Base-by-base conservation (phyloP, 2,888 invertebrate genomes). In the Drosophila heteroneura region DNA sequence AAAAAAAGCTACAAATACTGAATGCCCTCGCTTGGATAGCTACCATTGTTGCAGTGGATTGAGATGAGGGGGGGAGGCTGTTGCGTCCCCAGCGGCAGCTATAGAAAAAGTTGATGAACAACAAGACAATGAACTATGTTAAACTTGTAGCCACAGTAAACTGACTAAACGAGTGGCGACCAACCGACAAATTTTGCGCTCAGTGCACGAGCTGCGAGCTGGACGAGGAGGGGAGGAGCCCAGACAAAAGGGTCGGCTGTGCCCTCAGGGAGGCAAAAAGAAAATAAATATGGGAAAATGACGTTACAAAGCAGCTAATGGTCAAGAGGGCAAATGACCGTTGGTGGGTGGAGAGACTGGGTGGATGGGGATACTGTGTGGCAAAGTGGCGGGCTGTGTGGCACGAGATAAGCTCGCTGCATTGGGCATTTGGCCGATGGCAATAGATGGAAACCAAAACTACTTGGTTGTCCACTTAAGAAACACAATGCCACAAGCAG, bases 41-140 rank as follows among this genome's bases (percentile, higher is more conserved):
- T 47, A 30, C 73, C 70, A 74, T 79, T 80, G 77, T 79, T 69
- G 56, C 59, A 63, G 51, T 51, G 33, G 64, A 30, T 12, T 47
- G n/a, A 14, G 33, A 19, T 14, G 19, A 0, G 1, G 37, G 16
- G 61, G 58, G 30, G 22, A 6, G 51, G 39, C 14, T 59, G 39
- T 60, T 47, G 66, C 69, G 60, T 63, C 70, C 68, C 84, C 79
- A 63, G 74, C 52, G 88, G 81, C 68, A 26, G 44, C 57, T 74
- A 74, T 75, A 78, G 73, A 72, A 79, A 75, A 82, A 87, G 76
- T 87, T 87, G 81, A 85, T 87, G 81, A 85, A 87, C 88, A 85
- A 74, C 79, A 85, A 89, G 85, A 89, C 83, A 86, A 82, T 87
- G 83, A 87, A 85, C 89, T 87, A 87, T 85, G 79, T 72, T 70